A percentile compares a stretch with the other conserved stretches of the same genome.
These are phyloP conservation scores for Volucella zonaria DNA, from an alignment of 2,888 invertebrate species.

Conservation along the genomic window DNA sequence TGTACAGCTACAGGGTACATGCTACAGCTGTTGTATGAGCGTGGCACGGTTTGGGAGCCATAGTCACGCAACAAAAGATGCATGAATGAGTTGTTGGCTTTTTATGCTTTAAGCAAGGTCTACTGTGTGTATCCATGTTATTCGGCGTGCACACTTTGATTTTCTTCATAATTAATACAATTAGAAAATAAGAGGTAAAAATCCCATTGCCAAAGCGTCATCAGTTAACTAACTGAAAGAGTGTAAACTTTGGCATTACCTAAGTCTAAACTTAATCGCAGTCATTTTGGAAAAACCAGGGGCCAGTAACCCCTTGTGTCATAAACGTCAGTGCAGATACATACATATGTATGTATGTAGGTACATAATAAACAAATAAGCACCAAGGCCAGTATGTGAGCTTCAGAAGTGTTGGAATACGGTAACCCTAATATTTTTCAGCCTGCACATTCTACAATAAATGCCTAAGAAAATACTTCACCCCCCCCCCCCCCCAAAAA, in stretches of 20 bases:
- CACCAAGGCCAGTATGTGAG: too few species aligned
- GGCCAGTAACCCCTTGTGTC: too few species aligned
- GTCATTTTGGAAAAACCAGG: too few species aligned
- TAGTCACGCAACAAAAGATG: slow-evolving; percentile 59
- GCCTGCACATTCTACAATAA: not conserved
- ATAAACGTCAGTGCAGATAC: not conserved
- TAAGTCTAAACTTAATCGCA: too few species aligned
- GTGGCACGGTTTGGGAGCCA: slow-evolving; percentile 21
- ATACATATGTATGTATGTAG: not conserved
- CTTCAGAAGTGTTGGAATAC: not conserved
- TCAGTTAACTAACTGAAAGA: too few species aligned
- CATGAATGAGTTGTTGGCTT: slow-evolving; percentile 56
- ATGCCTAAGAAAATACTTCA: slow-evolving; percentile 12
- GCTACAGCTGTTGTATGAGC: slow-evolving; percentile 59
- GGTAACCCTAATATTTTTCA: not conserved
- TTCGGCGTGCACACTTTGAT: not conserved
- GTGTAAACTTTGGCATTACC: too few species aligned
- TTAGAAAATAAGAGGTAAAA: not conserved
- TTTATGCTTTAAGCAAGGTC: slow-evolving; percentile 18
- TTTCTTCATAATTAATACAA: too few species aligned
- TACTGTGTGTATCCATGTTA: slow-evolving; percentile 51
- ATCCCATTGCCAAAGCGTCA: not conserved
- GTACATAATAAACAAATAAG: too few species aligned
- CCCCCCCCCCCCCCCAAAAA: too few species aligned
- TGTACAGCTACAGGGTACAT: slow-evolving; percentile 19